Base-by-base conservation (phyloP, 1,140 invertebrate genomes). In the Drosophila sproati region DNA sequence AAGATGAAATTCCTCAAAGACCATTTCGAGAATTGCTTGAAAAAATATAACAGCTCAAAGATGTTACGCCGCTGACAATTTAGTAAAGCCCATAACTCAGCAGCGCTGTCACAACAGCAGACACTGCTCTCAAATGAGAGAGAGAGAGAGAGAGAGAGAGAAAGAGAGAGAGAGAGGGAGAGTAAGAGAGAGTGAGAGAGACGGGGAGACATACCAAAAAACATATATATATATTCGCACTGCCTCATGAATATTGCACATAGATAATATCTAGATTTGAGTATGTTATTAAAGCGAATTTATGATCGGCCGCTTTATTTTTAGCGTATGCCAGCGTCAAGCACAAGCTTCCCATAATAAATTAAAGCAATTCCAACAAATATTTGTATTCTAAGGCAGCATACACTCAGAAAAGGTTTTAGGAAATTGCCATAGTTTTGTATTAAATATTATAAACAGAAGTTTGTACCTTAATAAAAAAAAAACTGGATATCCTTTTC, bases 251-350 rank as follows among this genome's bases (percentile, higher is more conserved):
- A 73, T 68, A 80, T 66, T 61, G 73, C 67, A 80, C 61, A 66
- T 57, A 56, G 77, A 83, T 72, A 77, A 77, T 74, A 88, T 87
- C 82, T 79, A 72, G 88, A 88, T 88, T 80, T 87, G 67, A 83
- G 87, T 88, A 87, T 87, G 66, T 83, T 87, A 87, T 83, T 83
- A 80, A 83, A 69, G 43, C 37, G 63, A 77, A 87, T 88, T 87
- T 87, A 87, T 88, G 70, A 48, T 34, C 61, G 60, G 64, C 10
- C 56, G 70, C 54, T 72, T 60, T 57, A 51, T 45, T 57, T 47
- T 59, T 56, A 62, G 57, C 54, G 2, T 45, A 39, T 35, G 45
- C 39, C 60, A 54, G 60, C 47, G 20, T 20, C 48, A 64, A 71
- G 78, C 66, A 64, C 66, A 70, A 69, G 66, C 48, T 67, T 70